These are phyloP conservation scores for Amphipoea oculea DNA, from an alignment of 2,888 invertebrate genomes.

Conservation along the genomic window DNA sequence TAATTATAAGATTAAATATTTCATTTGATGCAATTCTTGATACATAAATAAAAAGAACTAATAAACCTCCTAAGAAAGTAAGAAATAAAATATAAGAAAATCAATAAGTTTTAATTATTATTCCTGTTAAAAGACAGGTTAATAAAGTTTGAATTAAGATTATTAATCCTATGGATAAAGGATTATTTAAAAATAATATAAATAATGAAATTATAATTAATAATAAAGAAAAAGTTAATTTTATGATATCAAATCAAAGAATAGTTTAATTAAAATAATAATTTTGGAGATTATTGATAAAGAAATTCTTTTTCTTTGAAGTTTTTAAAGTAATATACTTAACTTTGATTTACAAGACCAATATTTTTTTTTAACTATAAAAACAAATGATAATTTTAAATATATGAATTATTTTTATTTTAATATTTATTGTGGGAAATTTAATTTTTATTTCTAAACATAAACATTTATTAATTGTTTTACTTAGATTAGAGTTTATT, in stretches of 20 bases:
- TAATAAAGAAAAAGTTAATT: conserved; percentile 81
- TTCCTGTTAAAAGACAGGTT: conserved; percentile 85
- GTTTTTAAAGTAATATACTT: conserved; percentile 90
- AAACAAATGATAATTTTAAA: conserved; percentile 88
- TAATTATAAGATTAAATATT: conserved; percentile 84
- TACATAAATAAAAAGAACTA: conserved; percentile 92
- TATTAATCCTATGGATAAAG: conserved; percentile 89
- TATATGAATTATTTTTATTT: conserved; percentile 82
- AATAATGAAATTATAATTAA: conserved; percentile 78
- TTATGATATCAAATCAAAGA: conserved; percentile 89
- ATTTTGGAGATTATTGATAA: conserved; percentile 93
- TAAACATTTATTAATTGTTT: conserved; percentile 91
- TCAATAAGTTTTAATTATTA: conserved; percentile 89
- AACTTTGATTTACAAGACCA: conserved; percentile 93
- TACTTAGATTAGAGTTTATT: conserved; percentile 91
- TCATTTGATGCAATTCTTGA: conserved; percentile 91
- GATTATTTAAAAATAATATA: conserved; percentile 83
- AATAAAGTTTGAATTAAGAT: conserved; percentile 89
- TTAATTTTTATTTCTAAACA: conserved; percentile 89
- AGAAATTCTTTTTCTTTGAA: conserved; percentile 90
- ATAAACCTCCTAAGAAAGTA: conserved; percentile 91
- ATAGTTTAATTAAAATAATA: conserved; percentile 93
- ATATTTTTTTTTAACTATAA: conserved; percentile 93
- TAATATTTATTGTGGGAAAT: conserved; percentile 88
- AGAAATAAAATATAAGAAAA: conserved; percentile 91